Evolutionary conservation across 2,113 vertebrate genomes (phyloP), one percentile per base, ranked within the genome.

Genomic region (Solea solea): DNA sequence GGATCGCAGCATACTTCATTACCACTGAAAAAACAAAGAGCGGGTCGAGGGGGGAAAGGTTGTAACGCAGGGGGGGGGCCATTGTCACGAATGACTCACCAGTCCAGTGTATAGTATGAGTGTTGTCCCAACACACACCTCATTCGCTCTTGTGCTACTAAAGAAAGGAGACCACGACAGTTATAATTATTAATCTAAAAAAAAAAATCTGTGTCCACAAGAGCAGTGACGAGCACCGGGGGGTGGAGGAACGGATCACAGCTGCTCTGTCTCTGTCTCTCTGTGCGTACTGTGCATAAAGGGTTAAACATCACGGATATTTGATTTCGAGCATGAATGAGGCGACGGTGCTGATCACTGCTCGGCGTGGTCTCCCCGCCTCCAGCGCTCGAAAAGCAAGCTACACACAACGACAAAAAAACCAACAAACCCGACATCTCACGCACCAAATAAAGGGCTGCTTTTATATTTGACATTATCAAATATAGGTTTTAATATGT

Each of bases 391-490:
- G 2, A 52, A 66, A 21, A 76, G 64, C 74, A 64, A 75, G 75
- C 74, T 65, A 62, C 80, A 77, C 67, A 44, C 78, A 67, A 59
- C 58, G 3, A 28, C 12, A 70, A 44, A 84, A 74, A 58, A 59
- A 53, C 79, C 74, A 80, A 73, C 72, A 56, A 83, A 75, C 78
- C 78, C 45, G 72, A 69, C 14, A 74, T 72, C 54, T 68, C 67
- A 79, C 77, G 86, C 55, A 34, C 67, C 72, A 83, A 88, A 89
- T 90, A 90, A 86, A 90, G 83, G 84, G 72, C 84, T 82, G 82
- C 68, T 81, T 84, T 88, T 68, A 86, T 87, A 82, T 87, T 88
- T 81, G 83, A 90, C n/a, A 66, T 82, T 89, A 92, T 91, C 90
- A 92, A 92, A 92, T 91, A 92, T 91, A 91, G 81, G 60, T 84